Percentiles rank a stretch among this genome's conserved stretches.
Evolutionary conservation across 1,140 invertebrate species (phyloP).

Genomic region (Psix sp.): DNA sequence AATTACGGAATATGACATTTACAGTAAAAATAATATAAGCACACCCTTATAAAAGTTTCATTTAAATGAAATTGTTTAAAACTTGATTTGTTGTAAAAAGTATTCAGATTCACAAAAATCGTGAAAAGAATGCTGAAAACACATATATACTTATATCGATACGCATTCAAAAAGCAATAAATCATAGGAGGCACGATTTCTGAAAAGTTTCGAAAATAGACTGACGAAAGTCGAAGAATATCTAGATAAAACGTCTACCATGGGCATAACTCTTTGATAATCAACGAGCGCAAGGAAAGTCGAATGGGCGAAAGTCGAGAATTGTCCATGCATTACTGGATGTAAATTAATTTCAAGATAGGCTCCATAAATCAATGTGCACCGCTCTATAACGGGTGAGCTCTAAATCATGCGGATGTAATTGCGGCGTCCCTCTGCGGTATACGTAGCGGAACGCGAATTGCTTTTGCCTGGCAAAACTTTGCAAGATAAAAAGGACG

Average conservation of each 20-base stretch:
- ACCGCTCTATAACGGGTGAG: conserved; percentile 66
- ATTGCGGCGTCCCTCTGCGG: conserved; percentile 64
- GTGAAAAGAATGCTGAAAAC: no score
- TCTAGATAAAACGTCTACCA: conserved; percentile 6
- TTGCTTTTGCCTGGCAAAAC: conserved; percentile 41
- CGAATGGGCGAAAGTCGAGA: conserved; percentile 55
- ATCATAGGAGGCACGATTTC: no score
- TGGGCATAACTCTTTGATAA: conserved; percentile 17
- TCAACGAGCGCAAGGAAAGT: conserved; percentile 32
- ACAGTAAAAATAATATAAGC: no score
- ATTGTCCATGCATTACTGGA: conserved; percentile 68
- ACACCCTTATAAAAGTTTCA: no score
- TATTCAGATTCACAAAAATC: no score
- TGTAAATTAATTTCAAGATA: conserved; percentile 70
- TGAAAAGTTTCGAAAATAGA: no score
- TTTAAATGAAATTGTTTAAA: no score
- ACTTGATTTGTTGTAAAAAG: no score
- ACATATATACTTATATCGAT: no score
- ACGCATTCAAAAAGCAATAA: no score
- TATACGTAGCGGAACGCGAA: conserved; percentile 63
- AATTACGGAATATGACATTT: no score
- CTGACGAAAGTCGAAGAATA: no score
- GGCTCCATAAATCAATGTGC: conserved; percentile 65
- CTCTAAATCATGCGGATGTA: conserved; percentile 68
- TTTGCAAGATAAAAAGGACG: conserved; percentile 40